A percentile compares a stretch with the other conserved stretches of the same genome.
Conservation (phyloP, 1,140 invertebrate species). For the Pseudomyrmex dendroicus region DNA sequence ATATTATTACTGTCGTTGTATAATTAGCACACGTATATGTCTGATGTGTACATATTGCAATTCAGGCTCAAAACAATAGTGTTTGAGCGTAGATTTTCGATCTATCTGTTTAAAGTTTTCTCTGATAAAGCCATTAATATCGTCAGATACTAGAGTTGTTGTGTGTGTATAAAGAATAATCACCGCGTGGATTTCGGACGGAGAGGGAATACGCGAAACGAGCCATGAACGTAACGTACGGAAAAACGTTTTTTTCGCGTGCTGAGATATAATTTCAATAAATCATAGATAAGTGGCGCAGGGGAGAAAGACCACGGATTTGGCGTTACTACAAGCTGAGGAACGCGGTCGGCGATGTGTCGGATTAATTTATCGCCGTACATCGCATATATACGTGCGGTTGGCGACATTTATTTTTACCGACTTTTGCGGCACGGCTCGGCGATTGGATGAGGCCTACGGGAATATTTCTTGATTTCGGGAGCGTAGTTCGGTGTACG, state of each 20-base stretch:
- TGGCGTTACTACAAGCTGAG: constrained; percentile 55
- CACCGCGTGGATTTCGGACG: constrained; percentile 31
- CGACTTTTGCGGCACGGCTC: constrained; percentile 34
- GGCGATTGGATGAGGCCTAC: constrained; percentile 58
- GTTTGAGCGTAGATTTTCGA: too few species aligned
- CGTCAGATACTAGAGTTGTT: constrained; percentile 45
- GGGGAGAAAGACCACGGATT: constrained; percentile 59
- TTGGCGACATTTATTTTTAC: constrained; percentile 65
- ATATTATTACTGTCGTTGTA: neutral
- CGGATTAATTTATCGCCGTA: constrained; percentile 72
- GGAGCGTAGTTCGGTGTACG: constrained; percentile 41
- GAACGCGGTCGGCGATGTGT: constrained; percentile 56
- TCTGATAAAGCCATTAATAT: constrained; percentile 23
- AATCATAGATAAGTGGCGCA: constrained; percentile 72
- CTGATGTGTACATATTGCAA: too few species aligned
- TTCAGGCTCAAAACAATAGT: too few species aligned
- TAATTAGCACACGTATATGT: neutral
- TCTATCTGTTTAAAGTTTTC: neutral
- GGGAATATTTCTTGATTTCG: constrained; percentile 62
- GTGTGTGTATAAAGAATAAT: constrained; percentile 62
- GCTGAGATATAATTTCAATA: constrained; percentile 73
- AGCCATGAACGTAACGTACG: constrained; percentile 35
- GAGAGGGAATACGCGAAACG: constrained; percentile 46
- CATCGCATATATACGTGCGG: constrained; percentile 54
- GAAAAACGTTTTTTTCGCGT: constrained; percentile 73